These are phyloP conservation scores for Brachypalpus laphriformis DNA, from an alignment of 2,888 invertebrate genomes.

Conservation along the genomic window DNA sequence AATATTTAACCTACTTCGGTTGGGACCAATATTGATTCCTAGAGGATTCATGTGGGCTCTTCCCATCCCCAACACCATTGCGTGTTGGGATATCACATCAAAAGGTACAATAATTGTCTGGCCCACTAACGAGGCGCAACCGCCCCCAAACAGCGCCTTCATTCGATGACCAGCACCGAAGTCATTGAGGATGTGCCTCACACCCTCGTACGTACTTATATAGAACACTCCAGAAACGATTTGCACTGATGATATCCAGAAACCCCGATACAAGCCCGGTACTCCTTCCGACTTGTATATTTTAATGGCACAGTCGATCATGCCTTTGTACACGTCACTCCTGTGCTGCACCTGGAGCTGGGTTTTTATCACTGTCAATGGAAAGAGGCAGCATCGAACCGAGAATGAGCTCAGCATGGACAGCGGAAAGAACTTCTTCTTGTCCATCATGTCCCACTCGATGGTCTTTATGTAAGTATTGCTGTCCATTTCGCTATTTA, in stretches of 20 bases:
- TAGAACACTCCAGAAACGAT: constrained; percentile 94
- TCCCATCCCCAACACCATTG: constrained; percentile 94
- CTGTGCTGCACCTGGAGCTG: constrained; percentile 93
- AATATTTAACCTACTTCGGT: constrained; percentile 86
- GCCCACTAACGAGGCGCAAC: constrained; percentile 94
- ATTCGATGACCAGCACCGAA: constrained; percentile 80
- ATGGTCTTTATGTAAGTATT: constrained; percentile 89
- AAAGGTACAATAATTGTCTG: constrained; percentile 98
- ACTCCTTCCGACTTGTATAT: constrained; percentile 93
- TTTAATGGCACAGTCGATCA: constrained; percentile 94
- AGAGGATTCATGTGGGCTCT: constrained; percentile 88
- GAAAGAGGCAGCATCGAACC: constrained; percentile 91
- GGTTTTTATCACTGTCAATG: constrained; percentile 96
- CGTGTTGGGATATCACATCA: constrained; percentile 97
- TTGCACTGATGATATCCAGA: constrained; percentile 96
- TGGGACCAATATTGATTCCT: constrained; percentile 87
- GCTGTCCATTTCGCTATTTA: constrained; percentile 75
- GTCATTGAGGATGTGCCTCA: constrained; percentile 89
- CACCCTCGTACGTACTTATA: constrained; percentile 96
- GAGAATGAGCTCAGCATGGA: constrained; percentile 90
- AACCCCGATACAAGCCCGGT: constrained; percentile 95
- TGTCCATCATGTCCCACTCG: constrained; percentile 99
- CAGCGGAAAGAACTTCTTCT: constrained; percentile 95
- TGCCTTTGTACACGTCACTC: constrained; percentile 92
- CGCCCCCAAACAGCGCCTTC: constrained; percentile 94